A percentile compares a stretch with the other conserved stretches of the same genome.
Conservation (phyloP, 2,113 vertebrate species). For the Solea solea region DNA sequence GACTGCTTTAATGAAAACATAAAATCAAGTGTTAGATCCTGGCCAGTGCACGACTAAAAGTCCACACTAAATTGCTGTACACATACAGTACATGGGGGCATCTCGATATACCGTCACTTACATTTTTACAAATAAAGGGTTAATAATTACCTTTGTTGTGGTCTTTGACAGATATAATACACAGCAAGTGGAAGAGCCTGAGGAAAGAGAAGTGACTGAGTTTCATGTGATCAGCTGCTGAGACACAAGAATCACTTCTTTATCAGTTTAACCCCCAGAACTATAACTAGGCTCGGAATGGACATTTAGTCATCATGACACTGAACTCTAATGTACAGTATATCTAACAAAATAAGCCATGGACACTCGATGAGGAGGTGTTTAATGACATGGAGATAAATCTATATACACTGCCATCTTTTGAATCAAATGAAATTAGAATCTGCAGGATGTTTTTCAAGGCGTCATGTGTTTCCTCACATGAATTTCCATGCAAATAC, state of each 20-base stretch:
- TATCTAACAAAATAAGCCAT: no score
- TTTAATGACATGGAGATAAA: no score
- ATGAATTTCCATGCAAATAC: not conserved
- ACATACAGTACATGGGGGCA: not conserved
- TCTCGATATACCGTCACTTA: not conserved
- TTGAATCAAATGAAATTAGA: no score
- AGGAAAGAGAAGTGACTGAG: slow-evolving; percentile 17
- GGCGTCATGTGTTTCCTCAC: not conserved
- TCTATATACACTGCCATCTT: no score
- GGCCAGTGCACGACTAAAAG: not conserved
- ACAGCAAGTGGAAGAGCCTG: slow-evolving; percentile 73
- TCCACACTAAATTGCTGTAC: not conserved
- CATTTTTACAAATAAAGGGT: not conserved
- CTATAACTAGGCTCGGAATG: not conserved
- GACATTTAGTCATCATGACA: not conserved
- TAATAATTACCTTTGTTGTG: slow-evolving; percentile 58
- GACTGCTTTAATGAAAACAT: slow-evolving; percentile 24
- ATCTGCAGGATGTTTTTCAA: no score
- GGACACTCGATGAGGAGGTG: no score
- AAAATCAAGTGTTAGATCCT: not conserved
- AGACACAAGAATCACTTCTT: slow-evolving; percentile 12
- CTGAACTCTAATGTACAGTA: no score
- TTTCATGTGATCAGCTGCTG: slow-evolving; percentile 1
- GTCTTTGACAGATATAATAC: slow-evolving; percentile 56
- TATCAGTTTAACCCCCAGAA: not conserved